A percentile compares a stretch with the other conserved stretches of the same genome.
These are phyloP conservation scores for Todiramphus chloris DNA, from an alignment of 2,113 vertebrate species.

Conservation along the genomic window DNA sequence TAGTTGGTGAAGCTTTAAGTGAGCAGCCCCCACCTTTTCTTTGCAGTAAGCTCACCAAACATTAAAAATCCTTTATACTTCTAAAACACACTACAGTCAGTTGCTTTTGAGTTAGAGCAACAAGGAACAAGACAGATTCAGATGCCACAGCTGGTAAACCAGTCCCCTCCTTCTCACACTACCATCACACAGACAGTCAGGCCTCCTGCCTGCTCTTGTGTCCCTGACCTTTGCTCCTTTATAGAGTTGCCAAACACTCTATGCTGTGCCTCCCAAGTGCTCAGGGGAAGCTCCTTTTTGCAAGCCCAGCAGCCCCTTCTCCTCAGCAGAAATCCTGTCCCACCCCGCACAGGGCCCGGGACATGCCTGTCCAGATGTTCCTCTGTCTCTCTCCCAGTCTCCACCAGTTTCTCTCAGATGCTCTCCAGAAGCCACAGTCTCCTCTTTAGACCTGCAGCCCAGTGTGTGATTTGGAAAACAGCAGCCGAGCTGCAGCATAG, in stretches of 20 bases:
- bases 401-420: not conserved
- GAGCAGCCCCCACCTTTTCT: not conserved
- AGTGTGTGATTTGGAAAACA: not conserved
- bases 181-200: not conserved
- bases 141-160: not conserved
- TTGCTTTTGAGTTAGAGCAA: not conserved
- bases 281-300: not conserved
- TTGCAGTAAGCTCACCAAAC: not conserved
- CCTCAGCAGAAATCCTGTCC: not conserved
- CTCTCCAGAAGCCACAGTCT: not conserved
- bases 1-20: not conserved
- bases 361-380: not conserved
- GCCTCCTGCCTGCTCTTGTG: not conserved
- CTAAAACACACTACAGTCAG: not conserved
- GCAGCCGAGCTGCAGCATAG: not conserved
- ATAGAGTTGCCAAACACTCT: not conserved
- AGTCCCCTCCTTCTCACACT: not conserved
- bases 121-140: not conserved
- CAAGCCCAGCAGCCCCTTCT: not conserved
- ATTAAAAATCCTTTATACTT: not conserved
- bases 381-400: not conserved
- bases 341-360: accelerated
- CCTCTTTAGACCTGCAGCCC: not conserved
- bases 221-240: not conserved
- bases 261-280: not conserved